These are phyloP conservation scores for Parasteatoda lunata DNA, from an alignment of 2,888 invertebrate genomes.

Conservation along the genomic window DNA sequence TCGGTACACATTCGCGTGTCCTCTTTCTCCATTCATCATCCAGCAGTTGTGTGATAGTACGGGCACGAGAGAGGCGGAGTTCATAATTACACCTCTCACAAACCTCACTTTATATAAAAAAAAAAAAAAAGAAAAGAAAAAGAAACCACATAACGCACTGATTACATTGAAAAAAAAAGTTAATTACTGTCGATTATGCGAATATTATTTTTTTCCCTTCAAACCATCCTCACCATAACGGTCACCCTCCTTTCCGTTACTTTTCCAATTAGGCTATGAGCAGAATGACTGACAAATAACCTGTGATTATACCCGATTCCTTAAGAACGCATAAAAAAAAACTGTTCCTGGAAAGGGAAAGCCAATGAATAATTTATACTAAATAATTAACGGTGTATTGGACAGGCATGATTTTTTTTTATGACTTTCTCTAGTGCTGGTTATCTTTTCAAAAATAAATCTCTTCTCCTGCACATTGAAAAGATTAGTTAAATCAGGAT, in stretches of 20 bases:
- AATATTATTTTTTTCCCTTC: not conserved
- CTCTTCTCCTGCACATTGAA: not conserved
- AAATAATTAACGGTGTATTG: conserved; percentile 57
- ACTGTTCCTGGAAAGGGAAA: not conserved
- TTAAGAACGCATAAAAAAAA: not conserved
- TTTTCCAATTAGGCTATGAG: conserved; percentile 30
- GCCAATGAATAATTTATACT: conserved; percentile 58
- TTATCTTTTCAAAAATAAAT: conserved; percentile 28
- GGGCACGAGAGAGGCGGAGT: not conserved
- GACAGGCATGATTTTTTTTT: conserved; percentile 5
- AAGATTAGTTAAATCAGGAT: conserved; percentile 37
- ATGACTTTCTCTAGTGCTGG: not conserved
- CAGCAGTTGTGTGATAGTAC: not conserved
- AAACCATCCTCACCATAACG: not conserved
- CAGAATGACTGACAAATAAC: conserved; percentile 59
- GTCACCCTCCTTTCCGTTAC: conserved; percentile 22
- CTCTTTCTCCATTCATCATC: conserved; percentile 38
- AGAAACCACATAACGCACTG: conserved; percentile 21
- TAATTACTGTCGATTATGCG: conserved; percentile 58
- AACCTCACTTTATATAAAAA: conserved; percentile 21
- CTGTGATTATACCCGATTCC: conserved; percentile 27
- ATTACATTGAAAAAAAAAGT: conserved; percentile 55
- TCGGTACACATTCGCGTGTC: not conserved
- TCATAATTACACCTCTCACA: conserved; percentile 43
- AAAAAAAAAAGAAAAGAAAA: too few species aligned